Base-by-base conservation (phyloP, 2,113 vertebrate genomes). In the Pseudonaja textilis region DNA sequence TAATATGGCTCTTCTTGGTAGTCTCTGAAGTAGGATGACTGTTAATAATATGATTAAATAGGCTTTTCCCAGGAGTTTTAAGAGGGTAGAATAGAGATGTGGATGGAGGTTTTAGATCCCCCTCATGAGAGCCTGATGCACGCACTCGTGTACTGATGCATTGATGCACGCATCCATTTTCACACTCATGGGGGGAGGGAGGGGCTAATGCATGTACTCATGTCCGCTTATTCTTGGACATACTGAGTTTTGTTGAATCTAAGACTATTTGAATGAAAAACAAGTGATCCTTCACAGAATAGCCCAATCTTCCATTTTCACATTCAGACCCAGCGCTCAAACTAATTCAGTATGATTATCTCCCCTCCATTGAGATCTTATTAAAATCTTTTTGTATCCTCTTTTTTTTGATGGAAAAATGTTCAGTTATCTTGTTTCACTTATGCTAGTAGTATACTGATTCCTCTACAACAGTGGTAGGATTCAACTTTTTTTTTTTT, bases 391-490 rank as follows among this genome's bases (percentile, higher is more conserved):
- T 64, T 29, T 10, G 7, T 16, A 69, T 90, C 45, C 29, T n/a
- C 9, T 14, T 11, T 69, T 69, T 22, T 39, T 74, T 18, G 7
- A 1, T 85, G 52, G n/a, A 14, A 29, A 26, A 69, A 69, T 69
- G 29, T 54, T 9, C 12, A 23, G 16, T 3, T 18, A 52, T 26
- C 39, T 64, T 94, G 0, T 59, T 57, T 85, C 81, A 92, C 45
- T 91, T 69, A 91, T 90, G 74, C 88, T 93, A 69, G 88, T 22
- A 54, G 93, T 95, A 92, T 93, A 93, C 93, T 94, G 64, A 93
- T 96, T 96, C 96, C 92, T 96, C 94, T 94, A 92, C 85, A 95
- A 92, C 97, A 50, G 8, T 47, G 47, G 47, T 47, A 8, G 47
- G 47, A 47, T 50, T 50, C 47, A 50, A 50, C 47, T 50, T 50